Evolutionary conservation across 2,888 invertebrate species (phyloP), one percentile per base, ranked within the genome.

Genomic region (Drosophila mettleri): DNA sequence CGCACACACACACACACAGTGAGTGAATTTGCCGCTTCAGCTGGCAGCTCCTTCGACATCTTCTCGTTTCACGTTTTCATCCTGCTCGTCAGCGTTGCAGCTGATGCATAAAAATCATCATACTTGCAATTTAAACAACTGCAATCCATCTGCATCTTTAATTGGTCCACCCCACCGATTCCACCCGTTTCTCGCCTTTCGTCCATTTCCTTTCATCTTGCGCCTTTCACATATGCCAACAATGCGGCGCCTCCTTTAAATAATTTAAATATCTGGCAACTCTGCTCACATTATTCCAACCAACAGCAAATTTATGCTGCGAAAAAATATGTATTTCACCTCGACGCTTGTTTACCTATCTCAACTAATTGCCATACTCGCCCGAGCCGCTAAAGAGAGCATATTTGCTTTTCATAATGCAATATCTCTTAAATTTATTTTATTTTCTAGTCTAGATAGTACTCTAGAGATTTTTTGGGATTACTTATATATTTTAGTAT

Each of bases 71-170:
- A 22, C 41, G 14, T 24, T 12, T 12, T 45, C 45, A 43, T 63
- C 73, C 41, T 53, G 57, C 34, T 53, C 65, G 22, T 62, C 66
- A 52, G 41, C 59, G 62, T 36, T 60, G 60, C 75, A 75, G 69
- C 87, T 86, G 87, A 86, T 86, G 87, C 86, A 83, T 88, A 86
- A 88, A 80, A 88, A 82, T 80, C 88, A 82, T 82, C 88, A 82
- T 86, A 74, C 78, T 88, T 80, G 74, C 83, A 88, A 80, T 86
- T 83, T 82, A 88, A 83, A 86, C 83, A 88, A 82, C 88, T 86
- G 69, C 86, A 69, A 83, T 88, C 71, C 88, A 88, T 83, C 86
- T 88, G 88, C 86, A 83, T 83, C 88, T 86, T 83, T 83, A 86
- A 83, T 88, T 83, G 86, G 80, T 82, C 16, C 34, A 34, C 3